A percentile compares a stretch with the other conserved stretches of the same genome.
Evolutionary conservation across 2,797 vertebrate species (phyloP).

Genomic region (Rhinophrynus dorsalis): DNA sequence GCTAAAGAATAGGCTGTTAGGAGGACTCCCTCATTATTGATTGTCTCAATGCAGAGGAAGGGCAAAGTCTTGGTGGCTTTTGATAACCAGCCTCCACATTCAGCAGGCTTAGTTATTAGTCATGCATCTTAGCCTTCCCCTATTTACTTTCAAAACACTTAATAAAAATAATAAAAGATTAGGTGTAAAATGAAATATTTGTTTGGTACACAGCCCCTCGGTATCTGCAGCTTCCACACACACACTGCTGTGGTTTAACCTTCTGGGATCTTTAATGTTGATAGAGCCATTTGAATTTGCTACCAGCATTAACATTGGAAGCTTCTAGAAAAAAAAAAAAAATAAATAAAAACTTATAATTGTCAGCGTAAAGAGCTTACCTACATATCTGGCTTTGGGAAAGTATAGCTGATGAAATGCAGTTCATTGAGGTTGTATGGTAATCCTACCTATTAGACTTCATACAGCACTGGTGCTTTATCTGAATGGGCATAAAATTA

Average conservation of each 20-base stretch:
- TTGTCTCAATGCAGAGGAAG: slow-evolving; percentile 95
- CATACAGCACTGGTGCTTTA: slow-evolving; percentile 75
- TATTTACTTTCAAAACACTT: slow-evolving; percentile 89
- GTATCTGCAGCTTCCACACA: slow-evolving; percentile 88
- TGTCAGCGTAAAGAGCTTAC: slow-evolving; percentile 76
- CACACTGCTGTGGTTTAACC: slow-evolving; percentile 74
- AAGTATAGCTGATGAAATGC: slow-evolving; percentile 79
- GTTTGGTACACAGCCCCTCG: slow-evolving; percentile 79
- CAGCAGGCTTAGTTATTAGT: slow-evolving; percentile 98
- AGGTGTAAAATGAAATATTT: slow-evolving; percentile 84
- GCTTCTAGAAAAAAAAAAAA: slow-evolving; percentile 71
- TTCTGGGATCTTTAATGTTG: slow-evolving; percentile 80
- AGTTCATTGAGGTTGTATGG: slow-evolving; percentile 73
- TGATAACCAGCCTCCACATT: slow-evolving; percentile 95
- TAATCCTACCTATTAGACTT: slow-evolving; percentile 78
- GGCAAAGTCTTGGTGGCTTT: slow-evolving; percentile 88
- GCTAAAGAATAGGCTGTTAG: slow-evolving; percentile 82
- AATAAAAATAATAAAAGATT: slow-evolving; percentile 90
- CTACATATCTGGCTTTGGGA: slow-evolving; percentile 80
- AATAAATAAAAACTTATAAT: slow-evolving; percentile 77
- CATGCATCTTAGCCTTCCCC: slow-evolving; percentile 89
- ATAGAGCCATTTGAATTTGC: slow-evolving; percentile 83
- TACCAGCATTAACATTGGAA: slow-evolving; percentile 83
- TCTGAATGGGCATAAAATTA: slow-evolving; percentile 81
- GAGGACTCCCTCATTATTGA: slow-evolving; percentile 90